A percentile compares a stretch with the other conserved stretches of the same genome.
Evolutionary conservation across 2,797 vertebrate genomes (phyloP).

Genomic region (Carcharodon carcharias): DNA sequence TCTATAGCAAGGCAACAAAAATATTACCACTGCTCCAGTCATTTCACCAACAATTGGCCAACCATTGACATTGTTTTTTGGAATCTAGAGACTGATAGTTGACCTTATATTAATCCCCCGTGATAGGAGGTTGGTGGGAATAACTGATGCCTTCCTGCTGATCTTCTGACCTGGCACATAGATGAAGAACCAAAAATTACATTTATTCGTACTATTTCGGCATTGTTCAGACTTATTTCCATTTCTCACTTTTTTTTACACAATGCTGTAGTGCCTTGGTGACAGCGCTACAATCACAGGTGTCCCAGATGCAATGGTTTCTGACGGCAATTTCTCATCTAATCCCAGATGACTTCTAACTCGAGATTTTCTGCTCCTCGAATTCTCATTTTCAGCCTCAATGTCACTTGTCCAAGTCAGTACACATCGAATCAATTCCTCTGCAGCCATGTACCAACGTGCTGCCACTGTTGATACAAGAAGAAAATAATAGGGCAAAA

Average conservation of each 20-base stretch:
- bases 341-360: background rate
- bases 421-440: slow-evolving; percentile 16
- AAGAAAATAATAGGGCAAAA: background rate
- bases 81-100: background rate
- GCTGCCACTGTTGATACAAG: background rate
- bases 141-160: background rate
- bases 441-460: background rate
- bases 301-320: background rate
- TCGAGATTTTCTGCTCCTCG: background rate
- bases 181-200: background rate
- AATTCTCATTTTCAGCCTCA: background rate
- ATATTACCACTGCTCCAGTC: background rate
- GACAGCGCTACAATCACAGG: background rate
- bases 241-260: background rate
- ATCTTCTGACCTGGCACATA: background rate
- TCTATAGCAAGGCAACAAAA: background rate
- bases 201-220: background rate
- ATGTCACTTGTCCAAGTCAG: background rate
- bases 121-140: background rate
- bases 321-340: background rate
- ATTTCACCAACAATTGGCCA: too few relatives aligned
- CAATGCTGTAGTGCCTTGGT: background rate
- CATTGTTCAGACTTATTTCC: background rate
- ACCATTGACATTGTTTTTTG: background rate
- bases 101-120: background rate